Conservation (phyloP, 2,888 invertebrate genomes). For the Pegoplata infirma region DNA sequence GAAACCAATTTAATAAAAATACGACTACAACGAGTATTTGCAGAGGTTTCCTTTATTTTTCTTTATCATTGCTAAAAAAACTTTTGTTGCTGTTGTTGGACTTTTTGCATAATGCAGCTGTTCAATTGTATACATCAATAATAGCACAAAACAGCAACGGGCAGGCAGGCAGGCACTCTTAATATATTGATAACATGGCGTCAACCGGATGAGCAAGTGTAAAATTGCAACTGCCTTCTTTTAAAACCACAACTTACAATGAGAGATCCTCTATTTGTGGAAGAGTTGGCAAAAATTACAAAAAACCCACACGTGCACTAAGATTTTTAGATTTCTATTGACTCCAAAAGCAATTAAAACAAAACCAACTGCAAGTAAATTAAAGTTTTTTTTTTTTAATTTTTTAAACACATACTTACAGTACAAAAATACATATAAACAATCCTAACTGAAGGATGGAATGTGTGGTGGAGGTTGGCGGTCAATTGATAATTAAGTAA, state of each 20-base stretch:
- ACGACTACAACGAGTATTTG: slow-evolving; percentile 20
- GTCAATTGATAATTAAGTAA: slow-evolving; percentile 10
- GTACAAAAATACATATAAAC: not conserved
- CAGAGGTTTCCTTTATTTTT: slow-evolving; percentile 53
- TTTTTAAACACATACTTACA: slow-evolving; percentile 43
- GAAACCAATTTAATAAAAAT: slow-evolving; percentile 46
- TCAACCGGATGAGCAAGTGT: slow-evolving; percentile 66
- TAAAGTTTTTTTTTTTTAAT: too few relatives aligned
- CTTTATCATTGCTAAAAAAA: slow-evolving; percentile 19
- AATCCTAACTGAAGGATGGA: slow-evolving; percentile 25
- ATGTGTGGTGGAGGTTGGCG: not conserved
- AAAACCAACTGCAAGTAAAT: slow-evolving; percentile 55
- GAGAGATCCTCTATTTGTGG: slow-evolving; percentile 25
- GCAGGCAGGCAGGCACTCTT: not conserved
- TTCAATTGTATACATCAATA: slow-evolving; percentile 55
- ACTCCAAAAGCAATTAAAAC: slow-evolving; percentile 57
- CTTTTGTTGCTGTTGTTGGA: slow-evolving; percentile 17
- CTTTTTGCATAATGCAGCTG: slow-evolving; percentile 62
- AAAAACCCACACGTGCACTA: slow-evolving; percentile 59
- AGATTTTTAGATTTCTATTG: slow-evolving; percentile 25
- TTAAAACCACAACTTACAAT: slow-evolving; percentile 4
- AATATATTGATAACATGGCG: slow-evolving; percentile 54
- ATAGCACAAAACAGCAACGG: slow-evolving; percentile 15
- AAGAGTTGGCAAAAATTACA: slow-evolving; percentile 31
- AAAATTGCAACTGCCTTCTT: slow-evolving; percentile 52